Evolutionary conservation across 23 tunicate genomes (phyloP).

Genomic region (Ascidia mentula): DNA sequence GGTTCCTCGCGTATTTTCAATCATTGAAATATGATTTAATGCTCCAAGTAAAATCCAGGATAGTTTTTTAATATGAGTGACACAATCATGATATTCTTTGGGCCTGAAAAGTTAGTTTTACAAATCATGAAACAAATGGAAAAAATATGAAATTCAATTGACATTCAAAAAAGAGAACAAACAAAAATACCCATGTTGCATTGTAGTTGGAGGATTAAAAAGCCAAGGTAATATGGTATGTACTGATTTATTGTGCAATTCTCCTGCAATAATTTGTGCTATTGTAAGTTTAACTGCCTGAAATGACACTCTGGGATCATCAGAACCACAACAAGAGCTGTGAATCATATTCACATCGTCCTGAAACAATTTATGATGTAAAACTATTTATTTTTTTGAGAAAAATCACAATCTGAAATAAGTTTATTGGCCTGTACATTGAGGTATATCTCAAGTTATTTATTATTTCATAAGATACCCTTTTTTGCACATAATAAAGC

Average conservation of each 20-base stretch:
- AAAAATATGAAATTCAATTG: not conserved
- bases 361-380: too few species aligned
- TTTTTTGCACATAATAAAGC: too few species aligned
- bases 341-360: not conserved
- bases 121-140: not conserved
- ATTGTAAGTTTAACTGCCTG: constrained; percentile 46
- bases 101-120: too few species aligned
- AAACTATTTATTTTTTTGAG: too few species aligned
- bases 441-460: too few species aligned
- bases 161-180: not conserved
- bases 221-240: constrained; percentile 44
- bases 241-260: constrained; percentile 34
- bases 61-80: constrained; percentile 48
- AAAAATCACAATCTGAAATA: too few species aligned
- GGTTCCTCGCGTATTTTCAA: constrained; percentile 9
- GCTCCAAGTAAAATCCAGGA: constrained; percentile 81
- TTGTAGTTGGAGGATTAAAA: constrained; percentile 28
- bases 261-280: constrained; percentile 59
- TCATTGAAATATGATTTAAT: constrained; percentile 44
- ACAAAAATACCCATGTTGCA: constrained; percentile 26
- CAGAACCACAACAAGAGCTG: not conserved
- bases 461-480: too few species aligned
- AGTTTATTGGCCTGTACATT: too few species aligned
- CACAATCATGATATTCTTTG: constrained; percentile 65
- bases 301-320: not conserved